Conservation (phyloP, 2,113 vertebrate genomes). For the Nicator chloris region DNA sequence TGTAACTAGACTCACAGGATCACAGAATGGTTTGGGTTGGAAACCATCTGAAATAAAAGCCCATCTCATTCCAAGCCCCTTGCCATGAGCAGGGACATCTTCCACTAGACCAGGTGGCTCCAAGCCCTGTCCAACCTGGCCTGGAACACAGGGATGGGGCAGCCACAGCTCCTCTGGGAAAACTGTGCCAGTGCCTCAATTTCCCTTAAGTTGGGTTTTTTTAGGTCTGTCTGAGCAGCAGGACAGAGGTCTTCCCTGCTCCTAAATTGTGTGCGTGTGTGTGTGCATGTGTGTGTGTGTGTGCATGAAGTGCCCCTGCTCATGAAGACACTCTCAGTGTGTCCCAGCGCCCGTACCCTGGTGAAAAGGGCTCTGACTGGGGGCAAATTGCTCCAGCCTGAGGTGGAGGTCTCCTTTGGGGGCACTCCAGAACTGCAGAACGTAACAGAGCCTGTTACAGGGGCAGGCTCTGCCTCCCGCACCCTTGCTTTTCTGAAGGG, state of each 20-base stretch:
- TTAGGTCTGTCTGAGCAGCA: background rate
- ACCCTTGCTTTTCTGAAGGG: no score
- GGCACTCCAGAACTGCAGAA: background rate
- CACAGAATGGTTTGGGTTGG: background rate
- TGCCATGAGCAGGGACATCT: background rate
- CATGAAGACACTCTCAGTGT: background rate
- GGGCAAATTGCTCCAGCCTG: background rate
- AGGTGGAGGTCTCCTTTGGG: accelerated
- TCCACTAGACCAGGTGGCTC: background rate
- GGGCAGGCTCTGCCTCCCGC: background rate
- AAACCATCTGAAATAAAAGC: background rate
- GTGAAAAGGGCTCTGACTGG: background rate
- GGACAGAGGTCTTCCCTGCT: background rate
- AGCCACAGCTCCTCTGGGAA: background rate
- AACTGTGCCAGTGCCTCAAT: background rate
- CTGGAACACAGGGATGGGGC: background rate
- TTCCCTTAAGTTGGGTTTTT: background rate
- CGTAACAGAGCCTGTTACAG: no score
- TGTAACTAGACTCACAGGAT: background rate
- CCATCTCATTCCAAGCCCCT: background rate
- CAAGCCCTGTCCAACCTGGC: accelerated
- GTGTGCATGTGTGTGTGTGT: background rate
- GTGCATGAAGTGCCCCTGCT: background rate
- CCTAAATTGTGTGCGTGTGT: background rate
- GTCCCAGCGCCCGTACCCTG: background rate